Conservation (phyloP, 2,113 vertebrate species). For the Heterochromis multidens region DNA sequence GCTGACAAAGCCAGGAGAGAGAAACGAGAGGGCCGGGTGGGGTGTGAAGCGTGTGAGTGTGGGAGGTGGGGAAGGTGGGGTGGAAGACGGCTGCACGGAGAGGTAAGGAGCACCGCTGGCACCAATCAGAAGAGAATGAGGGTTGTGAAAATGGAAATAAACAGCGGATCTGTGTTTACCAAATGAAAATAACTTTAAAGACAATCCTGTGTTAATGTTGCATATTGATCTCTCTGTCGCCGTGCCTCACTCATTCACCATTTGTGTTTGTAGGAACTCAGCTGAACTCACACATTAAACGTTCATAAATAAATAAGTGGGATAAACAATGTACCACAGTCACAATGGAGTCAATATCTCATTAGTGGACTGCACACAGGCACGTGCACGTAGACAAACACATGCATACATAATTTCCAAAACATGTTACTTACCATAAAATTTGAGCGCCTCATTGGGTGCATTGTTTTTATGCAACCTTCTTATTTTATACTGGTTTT, state of each 20-base stretch:
- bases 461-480: not conserved
- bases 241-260: not conserved
- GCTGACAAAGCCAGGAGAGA: slow-evolving; percentile 68
- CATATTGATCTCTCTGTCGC: slow-evolving; percentile 81
- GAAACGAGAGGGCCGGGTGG: slow-evolving; percentile 1
- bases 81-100: slow-evolving; percentile 3
- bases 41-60: not conserved
- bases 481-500: not conserved
- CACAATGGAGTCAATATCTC: slow-evolving; percentile 80
- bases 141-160: slow-evolving; percentile 49
- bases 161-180: slow-evolving; percentile 58
- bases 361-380: slow-evolving; percentile 74
- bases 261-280: slow-evolving; percentile 74
- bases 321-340: slow-evolving; percentile 82
- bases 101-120: slow-evolving; percentile 19
- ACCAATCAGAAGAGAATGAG: slow-evolving; percentile 59
- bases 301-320: slow-evolving; percentile 89
- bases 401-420: slow-evolving; percentile 1
- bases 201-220: slow-evolving; percentile 83
- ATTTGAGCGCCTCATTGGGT: not conserved
- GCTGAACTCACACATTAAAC: slow-evolving; percentile 87
- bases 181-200: slow-evolving; percentile 80
- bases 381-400: not conserved
- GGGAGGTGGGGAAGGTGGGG: not conserved
- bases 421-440: not conserved